phyloP scores from a whole-genome alignment of 2,113 vertebrate genomes.

The Stomatorhinus ivindoensis region DNA sequence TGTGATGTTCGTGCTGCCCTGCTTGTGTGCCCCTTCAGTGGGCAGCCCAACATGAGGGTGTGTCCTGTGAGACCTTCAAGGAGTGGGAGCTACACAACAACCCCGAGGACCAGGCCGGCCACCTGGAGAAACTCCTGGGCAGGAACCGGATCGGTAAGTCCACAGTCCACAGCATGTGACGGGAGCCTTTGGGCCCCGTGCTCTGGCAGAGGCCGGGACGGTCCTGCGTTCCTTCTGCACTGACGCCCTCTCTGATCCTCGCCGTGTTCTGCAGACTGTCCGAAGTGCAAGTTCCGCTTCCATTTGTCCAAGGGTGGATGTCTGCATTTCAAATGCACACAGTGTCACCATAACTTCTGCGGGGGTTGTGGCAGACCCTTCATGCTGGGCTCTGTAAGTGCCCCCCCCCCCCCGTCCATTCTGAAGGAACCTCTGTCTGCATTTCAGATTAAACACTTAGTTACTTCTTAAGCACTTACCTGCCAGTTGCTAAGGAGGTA shows the following conservation, averaged over 20 bases:
- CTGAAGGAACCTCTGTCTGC: background rate
- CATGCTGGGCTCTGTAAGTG: constrained; percentile 50
- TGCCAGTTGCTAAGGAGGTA: background rate
- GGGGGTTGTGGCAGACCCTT: constrained; percentile 52
- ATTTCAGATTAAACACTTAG: background rate
- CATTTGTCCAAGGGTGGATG: constrained; percentile 62
- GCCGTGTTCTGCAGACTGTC: constrained; percentile 53
- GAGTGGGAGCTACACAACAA: constrained; percentile 50
- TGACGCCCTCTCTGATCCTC: background rate
- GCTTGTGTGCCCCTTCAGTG: constrained; percentile 43
- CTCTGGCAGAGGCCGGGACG: background rate
- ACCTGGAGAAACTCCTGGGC: constrained; percentile 33
- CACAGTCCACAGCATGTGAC: background rate
- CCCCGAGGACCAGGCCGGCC: constrained; percentile 34
- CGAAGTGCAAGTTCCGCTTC: constrained; percentile 56
- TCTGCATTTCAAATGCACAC: constrained; percentile 65
- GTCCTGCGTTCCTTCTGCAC: too few species aligned
- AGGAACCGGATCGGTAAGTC: constrained; percentile 56
- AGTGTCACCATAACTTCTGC: constrained; percentile 64
- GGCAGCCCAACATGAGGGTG: constrained; percentile 54
- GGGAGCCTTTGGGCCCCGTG: too few species aligned
- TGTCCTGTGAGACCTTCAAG: constrained; percentile 58
- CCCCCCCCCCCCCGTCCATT: background rate
- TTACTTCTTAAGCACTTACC: too few species aligned
- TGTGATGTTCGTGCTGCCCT: background rate